Conservation (phyloP, 2,113 vertebrate genomes). For the Gracilinanus agilis region DNA sequence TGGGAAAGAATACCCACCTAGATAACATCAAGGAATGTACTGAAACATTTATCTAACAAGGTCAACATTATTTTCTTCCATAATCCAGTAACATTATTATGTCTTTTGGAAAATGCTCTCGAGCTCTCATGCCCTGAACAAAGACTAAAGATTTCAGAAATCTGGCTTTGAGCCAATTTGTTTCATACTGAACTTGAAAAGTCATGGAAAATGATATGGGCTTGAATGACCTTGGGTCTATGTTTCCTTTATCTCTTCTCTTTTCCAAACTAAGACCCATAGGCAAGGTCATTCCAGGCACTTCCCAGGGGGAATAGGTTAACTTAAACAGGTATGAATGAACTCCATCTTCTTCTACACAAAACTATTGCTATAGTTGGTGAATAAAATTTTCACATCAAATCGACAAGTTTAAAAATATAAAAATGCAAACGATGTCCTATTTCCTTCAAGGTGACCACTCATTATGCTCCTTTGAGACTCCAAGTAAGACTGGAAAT, state of each 20-base stretch:
- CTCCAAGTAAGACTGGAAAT: neutral
- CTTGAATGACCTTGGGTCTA: neutral
- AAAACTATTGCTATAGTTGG: neutral
- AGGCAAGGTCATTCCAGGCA: neutral
- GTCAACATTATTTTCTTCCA: neutral
- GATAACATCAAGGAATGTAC: neutral
- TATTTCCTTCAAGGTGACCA: slow-evolving; percentile 58
- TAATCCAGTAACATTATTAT: neutral
- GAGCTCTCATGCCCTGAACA: neutral
- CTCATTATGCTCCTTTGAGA: slow-evolving; percentile 8
- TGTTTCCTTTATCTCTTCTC: neutral
- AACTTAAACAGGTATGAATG: neutral
- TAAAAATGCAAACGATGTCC: slow-evolving; percentile 41
- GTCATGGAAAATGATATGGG: neutral
- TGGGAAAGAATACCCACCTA: neutral
- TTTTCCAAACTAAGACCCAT: neutral
- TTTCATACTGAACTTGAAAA: neutral
- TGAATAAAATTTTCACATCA: slow-evolving; percentile 30
- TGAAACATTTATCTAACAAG: neutral
- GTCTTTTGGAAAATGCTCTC: neutral
- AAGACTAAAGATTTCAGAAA: neutral
- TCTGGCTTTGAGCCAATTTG: neutral
- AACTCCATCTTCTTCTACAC: slow-evolving; percentile 25
- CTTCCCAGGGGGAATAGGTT: neutral
- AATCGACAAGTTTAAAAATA: slow-evolving; percentile 38